Evolutionary conservation across 2,888 invertebrate genomes (phyloP).

Genomic region (Lepidocyrtinus sp.): DNA sequence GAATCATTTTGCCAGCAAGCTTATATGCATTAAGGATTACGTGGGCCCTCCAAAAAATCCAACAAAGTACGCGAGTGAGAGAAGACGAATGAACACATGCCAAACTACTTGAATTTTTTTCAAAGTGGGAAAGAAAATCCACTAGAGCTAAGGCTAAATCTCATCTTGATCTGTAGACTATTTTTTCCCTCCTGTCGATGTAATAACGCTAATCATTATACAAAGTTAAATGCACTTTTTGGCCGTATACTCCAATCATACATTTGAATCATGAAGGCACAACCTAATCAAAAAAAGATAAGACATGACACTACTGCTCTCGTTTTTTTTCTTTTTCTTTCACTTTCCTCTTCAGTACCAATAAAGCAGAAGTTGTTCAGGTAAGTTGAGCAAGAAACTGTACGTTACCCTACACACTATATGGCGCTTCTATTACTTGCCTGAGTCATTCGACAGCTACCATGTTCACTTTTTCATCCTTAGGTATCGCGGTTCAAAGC

Average conservation of each 20-base stretch:
- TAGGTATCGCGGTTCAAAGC: not conserved
- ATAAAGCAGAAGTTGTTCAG: not conserved
- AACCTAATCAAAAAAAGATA: not conserved
- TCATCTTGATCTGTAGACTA: not conserved
- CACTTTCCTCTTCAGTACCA: conserved; percentile 44
- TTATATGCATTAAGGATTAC: not conserved
- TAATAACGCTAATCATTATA: not conserved
- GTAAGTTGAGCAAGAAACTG: conserved; percentile 19
- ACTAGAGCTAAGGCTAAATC: too few relatives aligned
- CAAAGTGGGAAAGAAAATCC: not conserved
- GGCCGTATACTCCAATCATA: not conserved
- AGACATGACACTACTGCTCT: conserved; percentile 39
- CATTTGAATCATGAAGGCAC: not conserved
- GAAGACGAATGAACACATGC: conserved; percentile 22
- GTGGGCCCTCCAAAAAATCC: not conserved
- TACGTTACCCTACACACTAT: too few relatives aligned
- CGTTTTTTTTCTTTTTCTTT: conserved; percentile 53
- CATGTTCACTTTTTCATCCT: conserved; percentile 8
- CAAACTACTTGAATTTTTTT: conserved; percentile 1
- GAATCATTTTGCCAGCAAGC: too few relatives aligned
- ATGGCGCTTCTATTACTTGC: not conserved
- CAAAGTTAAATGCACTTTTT: not conserved
- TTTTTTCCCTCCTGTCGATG: too few relatives aligned
- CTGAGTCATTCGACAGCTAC: not conserved
- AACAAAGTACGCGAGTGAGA: not conserved